A percentile compares a stretch with the other conserved stretches of the same genome.
Conservation (phyloP, 2,888 invertebrate genomes). For the Rhaphigaster nebulosa region DNA sequence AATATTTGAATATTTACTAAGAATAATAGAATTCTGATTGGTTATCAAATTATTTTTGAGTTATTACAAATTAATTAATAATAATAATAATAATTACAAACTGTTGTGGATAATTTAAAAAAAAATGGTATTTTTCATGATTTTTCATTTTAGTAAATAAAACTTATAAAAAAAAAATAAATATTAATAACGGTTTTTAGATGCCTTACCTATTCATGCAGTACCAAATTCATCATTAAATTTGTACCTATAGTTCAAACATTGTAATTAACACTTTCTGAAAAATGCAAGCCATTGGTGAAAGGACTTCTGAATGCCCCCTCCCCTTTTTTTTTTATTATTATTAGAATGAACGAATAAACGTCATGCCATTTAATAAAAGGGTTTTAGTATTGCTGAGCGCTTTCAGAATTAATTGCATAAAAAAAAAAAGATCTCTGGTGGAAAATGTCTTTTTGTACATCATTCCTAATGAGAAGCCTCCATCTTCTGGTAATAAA, state of each 20-base stretch:
- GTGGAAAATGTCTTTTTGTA: not conserved
- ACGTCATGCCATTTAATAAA: constrained; percentile 8
- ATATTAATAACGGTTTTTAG: no score
- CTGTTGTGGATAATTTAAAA: no score
- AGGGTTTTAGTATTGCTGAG: constrained; percentile 14
- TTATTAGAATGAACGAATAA: not conserved
- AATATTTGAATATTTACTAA: no score
- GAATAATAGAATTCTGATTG: no score
- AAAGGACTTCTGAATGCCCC: not conserved
- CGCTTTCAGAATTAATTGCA: constrained; percentile 37
- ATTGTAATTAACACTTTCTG: not conserved
- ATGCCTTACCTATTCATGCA: no score
- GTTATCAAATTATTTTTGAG: no score
- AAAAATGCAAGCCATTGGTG: not conserved
- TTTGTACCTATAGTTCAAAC: no score
- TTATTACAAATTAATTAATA: no score
- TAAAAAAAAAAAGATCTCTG: not conserved
- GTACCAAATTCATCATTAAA: not conserved
- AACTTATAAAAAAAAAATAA: not conserved
- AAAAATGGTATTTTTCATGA: no score
- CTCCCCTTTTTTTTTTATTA: no score
- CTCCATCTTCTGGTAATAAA: not conserved
- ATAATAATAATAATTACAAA: no score
- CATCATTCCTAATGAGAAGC: constrained; percentile 18
- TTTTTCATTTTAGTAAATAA: no score